Evolutionary conservation across 1,140 invertebrate genomes (phyloP), one percentile per base, ranked within the genome.

Genomic region (Drosophila melanica): DNA sequence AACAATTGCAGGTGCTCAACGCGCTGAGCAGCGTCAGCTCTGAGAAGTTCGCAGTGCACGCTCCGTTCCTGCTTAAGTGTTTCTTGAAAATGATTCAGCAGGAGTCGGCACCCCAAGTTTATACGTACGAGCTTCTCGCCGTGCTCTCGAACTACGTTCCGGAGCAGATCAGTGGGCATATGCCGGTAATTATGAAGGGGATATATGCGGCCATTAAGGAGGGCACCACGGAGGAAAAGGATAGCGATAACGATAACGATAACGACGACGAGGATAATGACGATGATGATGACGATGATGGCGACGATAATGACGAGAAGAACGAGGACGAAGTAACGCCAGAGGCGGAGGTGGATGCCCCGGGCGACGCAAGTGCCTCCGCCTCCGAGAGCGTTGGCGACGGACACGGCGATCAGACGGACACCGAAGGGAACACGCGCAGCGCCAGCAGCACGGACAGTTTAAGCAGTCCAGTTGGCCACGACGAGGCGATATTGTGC

Each of bases 351-450:
- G 9, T 27, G 1, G 27, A 51, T 16, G n/a, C n/a, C 6, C 6
- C 30, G 8, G 30, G 6, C 4, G 23, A 51, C 9, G 27, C 48
- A 2, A 54, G 51, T 2, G 27, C 10, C 9, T 39, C 16, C 7
- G 16, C 35, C 16, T 16, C 18, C 2, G 51, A 35, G 16, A 48
- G 44, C 9, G 10, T 47, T 0, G 59, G 44, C 1, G 68, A 50
- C 11, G 59, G 68, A 0, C 60, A 71, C 8, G 68, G 68, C 23
- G 68, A 71, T 44, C 60, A 71, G 16, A 57, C 35, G 18, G 48
- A 55, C 3, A 20, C n/a, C 16, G 63, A 66, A 3, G 16, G 20
- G 7, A 23, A 18, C n/a, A 27, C 27, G 1, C 12, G 11, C 3
- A 55, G 59, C 39, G 9, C 6, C 3, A 41, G 11, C 18, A 66